phyloP scores from a whole-genome alignment of 64 coral and sea anemone species.

The Montipora efflorescens region DNA sequence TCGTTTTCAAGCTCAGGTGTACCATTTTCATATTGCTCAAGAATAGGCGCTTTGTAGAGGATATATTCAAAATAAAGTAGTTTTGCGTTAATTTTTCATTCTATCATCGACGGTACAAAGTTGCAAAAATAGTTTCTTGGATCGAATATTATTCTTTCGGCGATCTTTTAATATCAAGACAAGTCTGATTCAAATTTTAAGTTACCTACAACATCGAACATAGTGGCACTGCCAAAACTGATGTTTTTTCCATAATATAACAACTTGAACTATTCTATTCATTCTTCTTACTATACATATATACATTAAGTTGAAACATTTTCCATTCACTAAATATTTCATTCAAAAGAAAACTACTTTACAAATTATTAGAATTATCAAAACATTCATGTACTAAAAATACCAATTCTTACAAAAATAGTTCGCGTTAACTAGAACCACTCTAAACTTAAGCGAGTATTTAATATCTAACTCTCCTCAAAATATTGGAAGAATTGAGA shows the following conservation, averaged over 20 bases:
- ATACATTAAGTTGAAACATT: not conserved
- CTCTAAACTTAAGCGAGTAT: not conserved
- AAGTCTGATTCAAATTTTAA: no score
- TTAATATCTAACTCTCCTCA: not conserved
- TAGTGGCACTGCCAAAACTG: no score
- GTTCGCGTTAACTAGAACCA: not conserved
- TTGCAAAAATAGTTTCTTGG: no score
- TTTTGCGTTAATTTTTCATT: no score
- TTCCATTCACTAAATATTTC: not conserved
- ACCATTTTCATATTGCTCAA: no score
- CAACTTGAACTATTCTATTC: slow-evolving; percentile 30
- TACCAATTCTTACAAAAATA: slow-evolving; percentile 57
- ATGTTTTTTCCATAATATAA: not conserved
- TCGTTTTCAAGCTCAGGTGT: no score
- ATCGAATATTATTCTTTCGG: no score
- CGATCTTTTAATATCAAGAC: no score
- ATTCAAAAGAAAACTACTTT: not conserved
- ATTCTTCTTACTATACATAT: not conserved
- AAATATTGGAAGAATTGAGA: not conserved
- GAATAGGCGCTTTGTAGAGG: no score
- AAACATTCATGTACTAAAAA: slow-evolving; percentile 37
- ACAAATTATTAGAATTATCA: not conserved
- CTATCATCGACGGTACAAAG: no score
- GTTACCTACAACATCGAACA: no score
- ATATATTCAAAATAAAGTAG: no score